phyloP scores from a whole-genome alignment of 2,797 vertebrate species.

The Agapornis canus region DNA sequence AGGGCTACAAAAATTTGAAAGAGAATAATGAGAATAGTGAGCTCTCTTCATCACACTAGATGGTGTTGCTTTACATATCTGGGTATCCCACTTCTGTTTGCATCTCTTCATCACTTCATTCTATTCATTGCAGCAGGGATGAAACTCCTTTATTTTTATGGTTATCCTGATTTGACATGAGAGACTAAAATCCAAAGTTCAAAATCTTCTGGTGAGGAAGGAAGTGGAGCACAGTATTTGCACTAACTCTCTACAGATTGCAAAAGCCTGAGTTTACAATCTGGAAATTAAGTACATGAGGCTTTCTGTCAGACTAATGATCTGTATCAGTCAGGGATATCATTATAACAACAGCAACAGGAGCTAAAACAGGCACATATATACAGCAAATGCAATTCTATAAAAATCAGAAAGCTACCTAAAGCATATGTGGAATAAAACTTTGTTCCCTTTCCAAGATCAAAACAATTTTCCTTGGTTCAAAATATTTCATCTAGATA shows the following conservation, averaged over 20 bases:
- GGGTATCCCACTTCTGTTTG: not conserved
- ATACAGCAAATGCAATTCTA: not conserved
- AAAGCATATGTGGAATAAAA: not conserved
- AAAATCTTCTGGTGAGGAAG: not conserved
- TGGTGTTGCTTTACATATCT: not conserved
- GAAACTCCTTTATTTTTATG: not conserved
- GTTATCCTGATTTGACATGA: not conserved
- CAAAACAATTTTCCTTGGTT: not conserved
- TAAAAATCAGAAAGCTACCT: not conserved
- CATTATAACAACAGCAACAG: not conserved
- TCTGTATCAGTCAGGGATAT: not conserved
- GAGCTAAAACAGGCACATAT: not conserved
- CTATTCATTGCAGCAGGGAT: not conserved
- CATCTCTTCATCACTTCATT: not conserved
- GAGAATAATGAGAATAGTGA: not conserved
- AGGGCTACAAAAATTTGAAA: not conserved
- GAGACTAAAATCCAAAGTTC: not conserved
- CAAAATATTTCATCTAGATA: not conserved
- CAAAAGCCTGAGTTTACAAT: not conserved
- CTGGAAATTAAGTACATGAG: not conserved
- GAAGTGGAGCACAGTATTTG: not conserved
- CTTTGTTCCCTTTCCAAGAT: not conserved
- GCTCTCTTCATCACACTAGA: not conserved
- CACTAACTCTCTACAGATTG: not conserved
- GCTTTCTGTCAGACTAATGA: not conserved